Conservation (phyloP, 2,797 vertebrate genomes). For the Peromyscus attwateri region DNA sequence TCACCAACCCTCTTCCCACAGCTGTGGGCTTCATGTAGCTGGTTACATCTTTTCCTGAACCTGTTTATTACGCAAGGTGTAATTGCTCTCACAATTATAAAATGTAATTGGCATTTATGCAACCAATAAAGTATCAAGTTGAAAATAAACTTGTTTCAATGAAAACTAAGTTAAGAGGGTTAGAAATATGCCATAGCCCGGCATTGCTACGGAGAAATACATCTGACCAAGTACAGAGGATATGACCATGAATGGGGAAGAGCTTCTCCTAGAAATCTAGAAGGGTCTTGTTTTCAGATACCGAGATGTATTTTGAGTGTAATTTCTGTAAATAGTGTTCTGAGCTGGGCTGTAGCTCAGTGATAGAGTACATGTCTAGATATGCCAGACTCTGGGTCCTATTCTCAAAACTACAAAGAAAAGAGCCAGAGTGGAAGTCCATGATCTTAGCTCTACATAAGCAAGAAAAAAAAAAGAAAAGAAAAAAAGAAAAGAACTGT, state of each 20-base stretch:
- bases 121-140: constrained; percentile 26
- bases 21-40: not conserved
- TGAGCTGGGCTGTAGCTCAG: not conserved
- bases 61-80: not conserved
- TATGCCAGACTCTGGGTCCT: not conserved
- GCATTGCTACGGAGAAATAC: not conserved
- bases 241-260: not conserved
- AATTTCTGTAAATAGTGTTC: not conserved
- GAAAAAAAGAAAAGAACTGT: not conserved
- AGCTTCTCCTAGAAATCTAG: not conserved
- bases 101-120: constrained; percentile 61
- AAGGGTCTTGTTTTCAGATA: not conserved
- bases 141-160: constrained; percentile 32
- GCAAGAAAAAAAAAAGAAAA: not conserved
- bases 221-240: not conserved
- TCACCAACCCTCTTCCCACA: not conserved
- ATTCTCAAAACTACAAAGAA: not conserved
- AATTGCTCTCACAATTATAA: constrained; percentile 58
- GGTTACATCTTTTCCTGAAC: not conserved
- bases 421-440: not conserved
- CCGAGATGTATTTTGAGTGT: not conserved
- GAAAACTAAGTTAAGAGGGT: constrained; percentile 20
- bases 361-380: not conserved
- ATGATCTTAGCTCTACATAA: not conserved
- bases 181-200: not conserved